A percentile compares a stretch with the other conserved stretches of the same genome.
phyloP scores from a whole-genome alignment of 2,113 vertebrate species.

The human region GRCh38 chr7:127162001-127162500 shows the following conservation, averaged over 20 bases:
- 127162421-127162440: neutral
- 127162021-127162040: neutral
- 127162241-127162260: neutral
- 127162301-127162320: neutral
- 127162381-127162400: neutral
- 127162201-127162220: neutral
- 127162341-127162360: neutral
- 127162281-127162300: fast-evolving
- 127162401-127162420: neutral
- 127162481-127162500: constrained; percentile 9
- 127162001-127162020: neutral
- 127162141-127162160: neutral
- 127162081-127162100: neutral
- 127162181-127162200: neutral
- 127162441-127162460: neutral
- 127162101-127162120: neutral
- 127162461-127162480: neutral
- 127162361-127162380: neutral
- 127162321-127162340: no score
- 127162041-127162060: neutral
- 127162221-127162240: neutral
- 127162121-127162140: neutral
- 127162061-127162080: neutral
- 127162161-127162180: constrained; percentile 2
- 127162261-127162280: neutral